Percentiles rank a stretch among this genome's conserved stretches.
Conservation (phyloP, 1,140 invertebrate species). For the Leptinotarsa defecta region DNA sequence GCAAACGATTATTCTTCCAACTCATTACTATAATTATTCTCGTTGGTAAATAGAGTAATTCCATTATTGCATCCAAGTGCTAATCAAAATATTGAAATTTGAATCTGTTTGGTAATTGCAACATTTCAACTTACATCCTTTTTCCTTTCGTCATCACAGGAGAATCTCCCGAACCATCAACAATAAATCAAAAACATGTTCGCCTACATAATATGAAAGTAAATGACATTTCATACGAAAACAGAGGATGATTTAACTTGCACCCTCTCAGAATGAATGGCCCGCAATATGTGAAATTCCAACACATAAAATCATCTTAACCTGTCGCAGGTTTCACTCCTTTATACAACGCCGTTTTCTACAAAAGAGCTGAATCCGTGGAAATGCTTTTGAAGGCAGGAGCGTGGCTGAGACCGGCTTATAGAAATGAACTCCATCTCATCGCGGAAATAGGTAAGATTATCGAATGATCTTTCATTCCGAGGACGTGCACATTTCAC, state of each 20-base stretch:
- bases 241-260: background rate
- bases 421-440: conserved; percentile 35
- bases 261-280: background rate
- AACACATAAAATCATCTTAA: background rate
- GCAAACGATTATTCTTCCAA: too few species aligned
- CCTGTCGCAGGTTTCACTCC: conserved; percentile 34
- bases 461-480: conserved; percentile 16
- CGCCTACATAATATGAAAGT: too few species aligned
- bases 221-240: too few species aligned
- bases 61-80: too few species aligned
- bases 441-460: conserved; percentile 30
- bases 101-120: background rate
- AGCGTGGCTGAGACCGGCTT: conserved; percentile 34
- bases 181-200: too few species aligned
- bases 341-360: conserved; percentile 36
- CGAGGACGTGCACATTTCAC: background rate
- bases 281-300: background rate
- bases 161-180: too few species aligned
- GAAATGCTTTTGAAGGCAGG: conserved; percentile 33
- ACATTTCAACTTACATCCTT: too few species aligned
- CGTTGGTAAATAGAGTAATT: too few species aligned
- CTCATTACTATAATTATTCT: too few species aligned
- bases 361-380: conserved; percentile 28
- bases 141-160: too few species aligned
- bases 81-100: too few species aligned